Conservation (phyloP, 2,113 vertebrate genomes). For the Takifugu flavidus region DNA sequence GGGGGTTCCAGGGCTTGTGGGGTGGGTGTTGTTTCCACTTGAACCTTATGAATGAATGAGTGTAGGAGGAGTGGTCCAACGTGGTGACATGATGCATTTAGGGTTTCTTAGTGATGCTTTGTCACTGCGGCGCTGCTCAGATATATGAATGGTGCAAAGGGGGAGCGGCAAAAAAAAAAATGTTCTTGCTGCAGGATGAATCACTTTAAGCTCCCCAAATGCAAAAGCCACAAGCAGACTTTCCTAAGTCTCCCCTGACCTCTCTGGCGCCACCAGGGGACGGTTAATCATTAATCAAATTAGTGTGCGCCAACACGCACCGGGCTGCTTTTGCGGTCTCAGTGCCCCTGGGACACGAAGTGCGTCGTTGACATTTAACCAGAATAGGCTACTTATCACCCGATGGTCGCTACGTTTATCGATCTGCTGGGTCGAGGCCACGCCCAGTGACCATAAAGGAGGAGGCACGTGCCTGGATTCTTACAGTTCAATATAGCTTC, state of each 20-base stretch:
- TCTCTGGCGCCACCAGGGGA: constrained; percentile 7
- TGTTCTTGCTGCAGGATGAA: not conserved
- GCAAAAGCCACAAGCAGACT: not conserved
- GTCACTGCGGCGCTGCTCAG: no score
- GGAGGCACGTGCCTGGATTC: not conserved
- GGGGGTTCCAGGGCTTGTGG: no score
- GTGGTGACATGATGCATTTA: no score
- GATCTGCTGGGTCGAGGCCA: constrained; percentile 20
- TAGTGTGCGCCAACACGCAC: constrained; percentile 41
- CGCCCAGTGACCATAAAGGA: constrained; percentile 17
- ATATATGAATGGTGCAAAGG: no score
- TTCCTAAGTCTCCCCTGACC: constrained; percentile 9
- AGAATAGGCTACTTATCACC: constrained; percentile 28
- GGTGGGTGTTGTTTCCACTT: no score
- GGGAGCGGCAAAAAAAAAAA: not conserved
- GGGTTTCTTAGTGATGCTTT: no score
- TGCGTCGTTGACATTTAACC: constrained; percentile 57
- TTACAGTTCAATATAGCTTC: not conserved
- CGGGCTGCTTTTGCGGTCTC: constrained; percentile 17
- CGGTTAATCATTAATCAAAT: constrained; percentile 64
- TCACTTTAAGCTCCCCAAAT: not conserved
- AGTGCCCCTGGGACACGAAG: constrained; percentile 29
- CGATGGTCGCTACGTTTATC: constrained; percentile 6
- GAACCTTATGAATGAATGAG: no score
- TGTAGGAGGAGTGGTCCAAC: no score